Evolutionary conservation across 2,113 vertebrate species (phyloP).

Genomic region (Xenus cinereus): DNA sequence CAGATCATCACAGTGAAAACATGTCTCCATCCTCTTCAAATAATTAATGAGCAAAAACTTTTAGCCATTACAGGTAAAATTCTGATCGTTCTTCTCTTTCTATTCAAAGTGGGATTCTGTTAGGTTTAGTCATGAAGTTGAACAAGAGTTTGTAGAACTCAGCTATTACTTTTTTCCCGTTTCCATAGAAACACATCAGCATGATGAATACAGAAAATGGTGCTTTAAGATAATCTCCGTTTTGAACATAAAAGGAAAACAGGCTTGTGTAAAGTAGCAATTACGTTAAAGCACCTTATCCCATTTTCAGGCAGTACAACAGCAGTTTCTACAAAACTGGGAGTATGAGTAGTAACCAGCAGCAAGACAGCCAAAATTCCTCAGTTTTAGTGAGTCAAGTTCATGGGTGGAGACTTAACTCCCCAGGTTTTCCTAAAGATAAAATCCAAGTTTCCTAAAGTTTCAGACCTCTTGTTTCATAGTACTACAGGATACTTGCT

Average conservation of each 20-base stretch:
- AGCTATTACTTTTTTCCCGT: slow-evolving; percentile 20
- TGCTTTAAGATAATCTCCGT: slow-evolving; percentile 46
- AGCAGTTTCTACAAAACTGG: not conserved
- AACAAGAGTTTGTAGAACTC: not conserved
- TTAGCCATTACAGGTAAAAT: not conserved
- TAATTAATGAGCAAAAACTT: not conserved
- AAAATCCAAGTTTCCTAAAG: not conserved
- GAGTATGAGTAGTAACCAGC: not conserved
- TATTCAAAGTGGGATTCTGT: not conserved
- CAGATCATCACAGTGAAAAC: not conserved
- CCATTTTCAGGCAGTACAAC: not conserved
- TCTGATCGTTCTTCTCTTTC: not conserved
- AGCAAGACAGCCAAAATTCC: not conserved
- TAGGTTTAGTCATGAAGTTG: not conserved
- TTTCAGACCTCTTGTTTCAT: not conserved
- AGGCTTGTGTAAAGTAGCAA: not conserved
- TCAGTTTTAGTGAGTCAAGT: not conserved
- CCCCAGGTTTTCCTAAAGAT: not conserved
- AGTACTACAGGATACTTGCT: not conserved
- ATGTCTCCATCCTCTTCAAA: not conserved
- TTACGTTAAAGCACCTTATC: slow-evolving; percentile 4
- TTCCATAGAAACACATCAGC: slow-evolving; percentile 51
- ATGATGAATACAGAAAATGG: slow-evolving; percentile 15
- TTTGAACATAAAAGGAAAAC: slow-evolving; percentile 38
- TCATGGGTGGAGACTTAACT: not conserved